These are phyloP conservation scores for Cyrtodaria siliqua DNA, from an alignment of 2,888 invertebrate genomes.

Conservation along the genomic window DNA sequence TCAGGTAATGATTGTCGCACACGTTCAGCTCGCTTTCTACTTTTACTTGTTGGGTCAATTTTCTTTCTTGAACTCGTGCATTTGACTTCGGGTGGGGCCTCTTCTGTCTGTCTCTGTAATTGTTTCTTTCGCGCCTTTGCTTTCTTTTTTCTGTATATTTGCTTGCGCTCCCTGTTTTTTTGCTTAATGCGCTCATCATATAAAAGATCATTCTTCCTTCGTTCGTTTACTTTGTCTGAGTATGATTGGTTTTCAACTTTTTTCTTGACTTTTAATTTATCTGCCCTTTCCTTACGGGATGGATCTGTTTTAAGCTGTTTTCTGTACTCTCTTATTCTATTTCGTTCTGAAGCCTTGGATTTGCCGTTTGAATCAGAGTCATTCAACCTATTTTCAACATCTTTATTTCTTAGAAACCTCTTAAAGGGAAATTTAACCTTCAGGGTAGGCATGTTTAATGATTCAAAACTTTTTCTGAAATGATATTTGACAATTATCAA, in stretches of 20 bases:
- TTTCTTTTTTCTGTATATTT: background rate
- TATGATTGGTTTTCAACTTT: slow-evolving; percentile 4
- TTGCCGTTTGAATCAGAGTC: too few relatives aligned
- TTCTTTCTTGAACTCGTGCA: too few relatives aligned
- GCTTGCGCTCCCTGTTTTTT: slow-evolving; percentile 7
- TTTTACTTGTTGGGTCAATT: background rate
- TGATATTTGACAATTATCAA: too few relatives aligned
- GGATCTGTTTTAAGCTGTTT: slow-evolving; percentile 18
- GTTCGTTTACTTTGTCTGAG: background rate
- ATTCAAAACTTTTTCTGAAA: too few relatives aligned
- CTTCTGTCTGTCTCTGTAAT: background rate
- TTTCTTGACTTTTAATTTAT: slow-evolving; percentile 6
- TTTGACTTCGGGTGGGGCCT: too few relatives aligned
- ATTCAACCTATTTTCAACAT: too few relatives aligned
- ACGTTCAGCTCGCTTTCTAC: slow-evolving; percentile 5
- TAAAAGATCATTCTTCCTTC: background rate
- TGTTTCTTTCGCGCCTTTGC: background rate
- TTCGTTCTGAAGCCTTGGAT: too few relatives aligned
- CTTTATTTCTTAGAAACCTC: too few relatives aligned
- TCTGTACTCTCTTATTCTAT: slow-evolving; percentile 3
- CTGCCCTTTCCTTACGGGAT: background rate
- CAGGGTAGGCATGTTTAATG: too few relatives aligned
- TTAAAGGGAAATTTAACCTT: too few relatives aligned
- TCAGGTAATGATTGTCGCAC: background rate
- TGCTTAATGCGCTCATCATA: background rate